Evolutionary conservation across 2,113 vertebrate species (phyloP).

Genomic region (Chloebia gouldiae): DNA sequence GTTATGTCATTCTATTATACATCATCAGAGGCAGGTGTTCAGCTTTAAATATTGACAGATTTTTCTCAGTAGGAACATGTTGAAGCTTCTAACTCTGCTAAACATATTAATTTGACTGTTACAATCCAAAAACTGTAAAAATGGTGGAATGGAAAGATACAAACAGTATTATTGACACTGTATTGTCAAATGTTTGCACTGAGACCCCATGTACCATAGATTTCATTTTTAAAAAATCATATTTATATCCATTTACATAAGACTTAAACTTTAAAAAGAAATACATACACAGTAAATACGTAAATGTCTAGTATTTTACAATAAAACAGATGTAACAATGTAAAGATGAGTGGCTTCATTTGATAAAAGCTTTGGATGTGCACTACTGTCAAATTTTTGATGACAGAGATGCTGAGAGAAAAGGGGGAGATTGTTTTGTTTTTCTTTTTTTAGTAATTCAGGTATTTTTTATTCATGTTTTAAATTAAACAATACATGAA

Average conservation of each 20-base stretch:
- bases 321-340: constrained; percentile 85
- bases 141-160: constrained; percentile 82
- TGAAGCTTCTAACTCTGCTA: constrained; percentile 74
- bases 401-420: constrained; percentile 62
- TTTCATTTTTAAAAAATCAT: constrained; percentile 85
- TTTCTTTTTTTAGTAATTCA: neutral
- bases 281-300: constrained; percentile 90
- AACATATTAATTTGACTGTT: constrained; percentile 77
- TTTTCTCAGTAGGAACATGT: constrained; percentile 71
- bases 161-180: constrained; percentile 87
- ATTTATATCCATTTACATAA: constrained; percentile 99
- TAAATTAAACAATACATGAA: constrained; percentile 64
- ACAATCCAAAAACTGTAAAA: constrained; percentile 87
- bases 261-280: constrained; percentile 88
- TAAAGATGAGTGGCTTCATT: constrained; percentile 72
- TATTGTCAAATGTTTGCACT: constrained; percentile 87
- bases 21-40: constrained; percentile 81
- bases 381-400: constrained; percentile 67
- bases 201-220: constrained; percentile 86
- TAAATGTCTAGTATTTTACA: constrained; percentile 88
- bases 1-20: constrained; percentile 63
- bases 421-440: neutral
- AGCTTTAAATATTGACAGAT: constrained; percentile 76
- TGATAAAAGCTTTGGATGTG: constrained; percentile 76
- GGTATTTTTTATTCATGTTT: constrained; percentile 47